Conservation (phyloP, 2,797 vertebrate genomes). For the Sylvia borin region DNA sequence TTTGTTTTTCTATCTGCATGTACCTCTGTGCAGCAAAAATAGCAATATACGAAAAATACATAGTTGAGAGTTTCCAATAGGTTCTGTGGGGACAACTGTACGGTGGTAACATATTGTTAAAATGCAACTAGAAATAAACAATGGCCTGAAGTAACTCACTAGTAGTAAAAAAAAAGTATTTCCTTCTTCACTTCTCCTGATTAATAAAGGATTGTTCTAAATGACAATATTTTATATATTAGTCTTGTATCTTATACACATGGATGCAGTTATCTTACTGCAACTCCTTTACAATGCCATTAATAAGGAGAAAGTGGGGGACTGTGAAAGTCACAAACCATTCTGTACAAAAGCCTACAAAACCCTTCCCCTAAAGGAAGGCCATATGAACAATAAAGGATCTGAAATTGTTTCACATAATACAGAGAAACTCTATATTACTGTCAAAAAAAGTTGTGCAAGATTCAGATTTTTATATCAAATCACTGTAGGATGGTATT, state of each 20-base stretch:
- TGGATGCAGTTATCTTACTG: not conserved
- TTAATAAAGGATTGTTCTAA: not conserved
- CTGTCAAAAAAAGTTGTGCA: not conserved
- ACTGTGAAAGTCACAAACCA: not conserved
- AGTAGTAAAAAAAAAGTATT: not conserved
- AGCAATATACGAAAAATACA: not conserved
- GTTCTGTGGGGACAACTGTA: not conserved
- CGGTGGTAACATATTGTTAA: not conserved
- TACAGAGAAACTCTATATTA: not conserved
- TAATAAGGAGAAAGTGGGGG: not conserved
- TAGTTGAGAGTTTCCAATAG: not conserved
- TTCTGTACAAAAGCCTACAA: not conserved
- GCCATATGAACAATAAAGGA: not conserved
- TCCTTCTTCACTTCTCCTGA: not conserved
- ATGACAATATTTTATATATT: not conserved
- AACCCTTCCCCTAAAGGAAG: not conserved
- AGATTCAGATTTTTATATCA: not conserved
- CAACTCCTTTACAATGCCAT: not conserved
- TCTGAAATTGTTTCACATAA: not conserved
- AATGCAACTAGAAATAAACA: not conserved
- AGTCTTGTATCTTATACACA: not conserved
- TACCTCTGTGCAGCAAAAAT: not conserved
- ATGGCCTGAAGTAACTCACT: not conserved
- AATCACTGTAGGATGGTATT: not conserved
- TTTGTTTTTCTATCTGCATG: not conserved